Conservation (phyloP, 2,113 vertebrate genomes). For the Gobio gobio region DNA sequence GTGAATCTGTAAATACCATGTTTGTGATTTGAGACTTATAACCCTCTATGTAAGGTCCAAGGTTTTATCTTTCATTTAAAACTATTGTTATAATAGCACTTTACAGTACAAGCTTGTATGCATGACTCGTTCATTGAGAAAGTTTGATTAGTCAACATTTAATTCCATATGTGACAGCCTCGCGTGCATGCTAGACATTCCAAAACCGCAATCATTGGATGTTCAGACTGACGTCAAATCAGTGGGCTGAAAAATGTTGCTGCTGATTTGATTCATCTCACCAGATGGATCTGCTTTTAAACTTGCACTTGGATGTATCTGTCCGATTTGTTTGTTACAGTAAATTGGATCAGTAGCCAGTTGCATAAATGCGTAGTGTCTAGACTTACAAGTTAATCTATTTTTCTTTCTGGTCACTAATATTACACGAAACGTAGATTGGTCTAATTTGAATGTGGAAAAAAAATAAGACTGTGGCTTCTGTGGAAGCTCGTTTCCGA, state of each 20-base stretch:
- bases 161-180: background rate
- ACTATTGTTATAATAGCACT: constrained; percentile 18
- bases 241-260: constrained; percentile 5
- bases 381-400: no score
- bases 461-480: no score
- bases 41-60: background rate
- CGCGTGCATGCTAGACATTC: background rate
- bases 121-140: constrained; percentile 19
- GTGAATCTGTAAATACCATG: constrained; percentile 6
- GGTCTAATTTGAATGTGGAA: no score
- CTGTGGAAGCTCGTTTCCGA: no score
- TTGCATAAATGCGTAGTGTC: no score
- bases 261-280: background rate
- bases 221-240: background rate
- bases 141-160: background rate
- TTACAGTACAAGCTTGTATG: constrained; percentile 17
- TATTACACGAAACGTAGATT: no score
- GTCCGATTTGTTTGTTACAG: background rate
- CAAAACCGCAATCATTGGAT: background rate
- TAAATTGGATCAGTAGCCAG: no score
- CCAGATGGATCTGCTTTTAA: background rate
- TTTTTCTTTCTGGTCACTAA: no score
- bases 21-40: background rate
- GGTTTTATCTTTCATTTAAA: constrained; percentile 12
- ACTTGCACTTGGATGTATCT: background rate